Evolutionary conservation across 2,888 invertebrate species (phyloP).

Genomic region (Nemoura dubitans): DNA sequence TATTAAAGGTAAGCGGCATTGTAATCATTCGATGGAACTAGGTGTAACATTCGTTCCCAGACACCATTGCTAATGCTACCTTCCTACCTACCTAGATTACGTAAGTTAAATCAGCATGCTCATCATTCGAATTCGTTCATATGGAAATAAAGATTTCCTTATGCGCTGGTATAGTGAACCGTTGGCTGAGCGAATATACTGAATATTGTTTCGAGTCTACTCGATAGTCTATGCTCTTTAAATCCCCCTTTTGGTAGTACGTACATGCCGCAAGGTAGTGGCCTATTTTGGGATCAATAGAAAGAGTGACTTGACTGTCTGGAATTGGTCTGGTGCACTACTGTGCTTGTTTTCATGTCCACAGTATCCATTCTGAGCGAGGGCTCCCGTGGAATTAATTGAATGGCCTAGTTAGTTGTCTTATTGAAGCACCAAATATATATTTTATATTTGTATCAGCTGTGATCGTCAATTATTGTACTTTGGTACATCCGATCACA

Average conservation of each 20-base stretch:
- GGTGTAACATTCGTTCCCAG: neutral
- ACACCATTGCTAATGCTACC: slow-evolving; percentile 1
- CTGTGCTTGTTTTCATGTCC: neutral
- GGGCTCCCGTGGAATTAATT: too few relatives aligned
- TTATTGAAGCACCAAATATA: too few relatives aligned
- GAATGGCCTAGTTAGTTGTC: too few relatives aligned
- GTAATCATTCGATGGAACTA: neutral
- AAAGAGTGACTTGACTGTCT: slow-evolving; percentile 9
- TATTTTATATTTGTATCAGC: too few relatives aligned
- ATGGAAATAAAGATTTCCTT: neutral
- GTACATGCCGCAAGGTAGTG: neutral
- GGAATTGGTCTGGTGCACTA: neutral
- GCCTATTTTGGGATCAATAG: slow-evolving; percentile 12
- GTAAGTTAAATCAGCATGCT: slow-evolving; percentile 25
- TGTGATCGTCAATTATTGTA: too few relatives aligned
- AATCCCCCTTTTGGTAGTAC: neutral
- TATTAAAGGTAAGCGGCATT: slow-evolving; percentile 46
- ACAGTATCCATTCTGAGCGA: neutral
- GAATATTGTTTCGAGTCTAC: neutral
- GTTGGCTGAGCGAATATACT: neutral
- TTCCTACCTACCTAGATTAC: too few relatives aligned
- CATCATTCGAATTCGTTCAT: neutral
- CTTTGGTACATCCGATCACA: too few relatives aligned
- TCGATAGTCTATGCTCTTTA: neutral
- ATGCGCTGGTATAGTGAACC: neutral